Evolutionary conservation across 2,113 vertebrate genomes (phyloP).

Genomic region (Corythornis madagascariensis): DNA sequence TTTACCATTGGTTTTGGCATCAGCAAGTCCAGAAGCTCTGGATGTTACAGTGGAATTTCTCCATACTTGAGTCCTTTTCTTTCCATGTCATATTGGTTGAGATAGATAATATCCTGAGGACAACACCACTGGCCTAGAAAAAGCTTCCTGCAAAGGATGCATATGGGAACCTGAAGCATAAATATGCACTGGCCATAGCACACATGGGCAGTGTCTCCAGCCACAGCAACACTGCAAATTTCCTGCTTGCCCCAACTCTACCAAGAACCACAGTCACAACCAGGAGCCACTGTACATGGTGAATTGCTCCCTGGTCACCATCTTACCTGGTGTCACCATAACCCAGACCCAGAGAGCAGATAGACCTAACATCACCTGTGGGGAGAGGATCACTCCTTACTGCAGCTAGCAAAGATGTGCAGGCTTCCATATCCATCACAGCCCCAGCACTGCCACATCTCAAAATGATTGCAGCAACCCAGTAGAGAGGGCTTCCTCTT

Average conservation of each 20-base stretch:
- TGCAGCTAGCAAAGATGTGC: background rate
- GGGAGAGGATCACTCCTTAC: background rate
- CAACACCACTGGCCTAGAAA: background rate
- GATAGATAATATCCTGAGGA: background rate
- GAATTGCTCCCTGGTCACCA: background rate
- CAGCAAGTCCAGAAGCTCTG: background rate
- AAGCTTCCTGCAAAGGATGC: background rate
- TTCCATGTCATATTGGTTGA: background rate
- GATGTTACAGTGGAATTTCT: background rate
- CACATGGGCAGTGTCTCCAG: background rate
- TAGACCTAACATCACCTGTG: rapidly evolving
- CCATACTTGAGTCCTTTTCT: background rate
- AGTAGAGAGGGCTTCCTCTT: background rate
- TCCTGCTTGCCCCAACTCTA: background rate
- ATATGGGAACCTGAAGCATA: background rate
- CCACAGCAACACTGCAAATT: background rate
- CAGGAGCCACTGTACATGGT: background rate
- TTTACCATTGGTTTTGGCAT: background rate
- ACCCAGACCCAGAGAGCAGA: background rate
- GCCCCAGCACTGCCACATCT: background rate
- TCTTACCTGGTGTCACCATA: background rate
- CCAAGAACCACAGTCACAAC: background rate
- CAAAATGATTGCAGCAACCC: background rate
- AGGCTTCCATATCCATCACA: background rate
- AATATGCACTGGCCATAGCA: background rate